These are phyloP conservation scores for Prionace glauca DNA, from an alignment of 2,797 vertebrate genomes.

Conservation along the genomic window DNA sequence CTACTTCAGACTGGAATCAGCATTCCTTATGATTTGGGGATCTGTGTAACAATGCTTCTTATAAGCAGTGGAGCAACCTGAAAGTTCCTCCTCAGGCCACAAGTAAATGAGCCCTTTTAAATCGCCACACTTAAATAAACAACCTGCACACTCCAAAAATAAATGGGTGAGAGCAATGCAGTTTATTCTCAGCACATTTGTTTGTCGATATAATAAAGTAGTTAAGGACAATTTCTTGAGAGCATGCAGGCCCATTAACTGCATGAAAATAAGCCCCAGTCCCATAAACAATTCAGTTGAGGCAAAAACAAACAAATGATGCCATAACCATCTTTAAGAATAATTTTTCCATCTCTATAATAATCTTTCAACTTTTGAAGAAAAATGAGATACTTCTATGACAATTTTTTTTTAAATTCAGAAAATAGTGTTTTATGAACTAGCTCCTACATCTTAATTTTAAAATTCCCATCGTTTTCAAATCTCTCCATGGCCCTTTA, in stretches of 20 bases:
- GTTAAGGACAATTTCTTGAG: neutral
- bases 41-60: neutral
- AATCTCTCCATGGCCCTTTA: too few species aligned
- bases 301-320: neutral
- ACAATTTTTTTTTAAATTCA: too few species aligned
- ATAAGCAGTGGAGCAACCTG: neutral
- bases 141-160: neutral
- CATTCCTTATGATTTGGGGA: neutral
- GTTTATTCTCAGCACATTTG: neutral
- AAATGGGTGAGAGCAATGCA: neutral
- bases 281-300: conserved; percentile 1
- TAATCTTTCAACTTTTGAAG: neutral
- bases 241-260: neutral
- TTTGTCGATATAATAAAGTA: neutral
- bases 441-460: neutral
- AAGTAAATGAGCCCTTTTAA: neutral
- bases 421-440: neutral
- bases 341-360: neutral
- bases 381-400: neutral
- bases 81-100: neutral
- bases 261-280: neutral
- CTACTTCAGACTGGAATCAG: neutral
- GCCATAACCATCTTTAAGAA: neutral
- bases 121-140: neutral
- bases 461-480: too few species aligned